These are phyloP conservation scores for Pogoniulus pusillus DNA, from an alignment of 2,797 vertebrate genomes.

Conservation along the genomic window DNA sequence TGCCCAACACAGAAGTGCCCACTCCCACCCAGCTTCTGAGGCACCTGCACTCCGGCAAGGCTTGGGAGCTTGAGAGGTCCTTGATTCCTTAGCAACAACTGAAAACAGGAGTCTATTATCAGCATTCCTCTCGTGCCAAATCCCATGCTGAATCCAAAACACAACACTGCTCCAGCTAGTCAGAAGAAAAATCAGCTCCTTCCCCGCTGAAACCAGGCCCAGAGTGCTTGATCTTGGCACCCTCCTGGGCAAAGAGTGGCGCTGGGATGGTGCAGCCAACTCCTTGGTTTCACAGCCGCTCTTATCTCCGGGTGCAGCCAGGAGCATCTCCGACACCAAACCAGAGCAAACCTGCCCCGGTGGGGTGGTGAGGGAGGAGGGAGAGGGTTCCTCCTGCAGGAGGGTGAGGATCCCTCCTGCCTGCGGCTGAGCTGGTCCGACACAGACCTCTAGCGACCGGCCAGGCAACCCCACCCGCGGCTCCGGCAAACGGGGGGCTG, in stretches of 20 bases:
- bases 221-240: not conserved
- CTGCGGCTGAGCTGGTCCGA: not conserved
- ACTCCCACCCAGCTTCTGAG: not conserved
- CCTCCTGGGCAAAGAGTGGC: accelerated
- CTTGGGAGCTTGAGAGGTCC: not conserved
- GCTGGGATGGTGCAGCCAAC: not conserved
- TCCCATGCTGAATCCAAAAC: not conserved
- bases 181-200: not conserved
- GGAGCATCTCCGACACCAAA: not conserved
- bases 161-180: not conserved
- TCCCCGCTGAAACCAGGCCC: not conserved
- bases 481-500: too few relatives aligned
- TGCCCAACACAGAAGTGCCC: not conserved
- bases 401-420: not conserved
- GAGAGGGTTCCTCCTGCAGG: not conserved
- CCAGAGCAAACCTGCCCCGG: accelerated
- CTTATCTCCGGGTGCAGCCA: not conserved
- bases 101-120: not conserved
- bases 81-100: not conserved
- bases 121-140: not conserved
- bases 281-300: not conserved
- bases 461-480: not conserved
- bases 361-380: not conserved
- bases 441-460: not conserved
- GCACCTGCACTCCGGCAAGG: not conserved